Conservation (phyloP, 2,113 vertebrate genomes). For the Semnornis frantzii region DNA sequence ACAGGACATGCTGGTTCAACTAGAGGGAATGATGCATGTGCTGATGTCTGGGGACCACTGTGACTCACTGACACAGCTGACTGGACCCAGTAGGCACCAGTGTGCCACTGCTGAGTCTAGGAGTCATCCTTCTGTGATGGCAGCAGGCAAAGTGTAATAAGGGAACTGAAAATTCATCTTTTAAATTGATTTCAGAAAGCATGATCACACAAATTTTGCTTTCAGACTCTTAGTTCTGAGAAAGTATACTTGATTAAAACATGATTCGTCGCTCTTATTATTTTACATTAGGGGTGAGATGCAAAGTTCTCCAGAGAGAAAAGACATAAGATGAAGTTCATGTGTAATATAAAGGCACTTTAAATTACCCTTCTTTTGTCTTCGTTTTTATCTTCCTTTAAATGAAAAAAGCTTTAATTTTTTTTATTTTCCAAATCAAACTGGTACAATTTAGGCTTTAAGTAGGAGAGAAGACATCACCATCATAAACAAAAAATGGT, state of each 20-base stretch:
- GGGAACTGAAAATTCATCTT: not conserved
- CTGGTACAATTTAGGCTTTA: not conserved
- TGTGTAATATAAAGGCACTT: not conserved
- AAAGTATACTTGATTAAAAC: not conserved
- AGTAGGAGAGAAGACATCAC: not conserved
- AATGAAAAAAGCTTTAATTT: not conserved
- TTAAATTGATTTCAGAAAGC: not conserved
- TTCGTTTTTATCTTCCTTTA: not conserved
- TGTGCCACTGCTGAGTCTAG: accelerated
- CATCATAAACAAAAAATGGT: not conserved
- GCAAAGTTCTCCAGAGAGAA: not conserved
- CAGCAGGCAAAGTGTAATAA: not conserved
- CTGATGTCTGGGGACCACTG: not conserved
- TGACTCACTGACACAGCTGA: accelerated
- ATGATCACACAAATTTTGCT: not conserved
- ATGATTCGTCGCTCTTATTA: not conserved
- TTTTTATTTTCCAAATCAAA: not conserved
- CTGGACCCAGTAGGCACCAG: accelerated
- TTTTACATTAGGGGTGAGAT: not conserved
- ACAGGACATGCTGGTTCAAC: not conserved
- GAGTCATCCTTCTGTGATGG: not conserved
- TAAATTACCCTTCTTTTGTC: not conserved
- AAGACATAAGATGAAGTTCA: not conserved
- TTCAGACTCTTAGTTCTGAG: not conserved
- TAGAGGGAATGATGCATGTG: accelerated